These are phyloP conservation scores for Chrysodeixis includens DNA, from an alignment of 2,888 invertebrate genomes.

Conservation along the genomic window DNA sequence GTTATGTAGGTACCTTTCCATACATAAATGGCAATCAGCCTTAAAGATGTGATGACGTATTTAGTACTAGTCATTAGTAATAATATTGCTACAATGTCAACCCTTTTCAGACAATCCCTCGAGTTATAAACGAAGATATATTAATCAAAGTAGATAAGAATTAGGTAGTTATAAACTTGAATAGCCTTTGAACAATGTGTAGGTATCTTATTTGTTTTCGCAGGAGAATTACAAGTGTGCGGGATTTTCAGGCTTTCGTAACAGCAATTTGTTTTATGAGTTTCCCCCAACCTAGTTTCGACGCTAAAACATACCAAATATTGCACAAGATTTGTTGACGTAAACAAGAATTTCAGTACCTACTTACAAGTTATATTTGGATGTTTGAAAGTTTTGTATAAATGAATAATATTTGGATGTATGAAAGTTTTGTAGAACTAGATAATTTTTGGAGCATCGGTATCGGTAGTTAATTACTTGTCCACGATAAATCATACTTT, in stretches of 20 bases:
- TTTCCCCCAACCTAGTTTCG: not conserved
- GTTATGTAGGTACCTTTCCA: not conserved
- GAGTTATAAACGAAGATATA: not conserved
- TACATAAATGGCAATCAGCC: not conserved
- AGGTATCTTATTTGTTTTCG: not conserved
- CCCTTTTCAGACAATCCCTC: not conserved
- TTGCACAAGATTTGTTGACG: not conserved
- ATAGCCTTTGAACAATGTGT: slow-evolving; percentile 4
- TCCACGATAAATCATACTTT: no score
- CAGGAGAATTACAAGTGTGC: not conserved
- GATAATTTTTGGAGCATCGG: no score
- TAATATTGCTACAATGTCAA: not conserved
- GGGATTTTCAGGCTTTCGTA: slow-evolving; percentile 1
- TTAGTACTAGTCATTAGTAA: not conserved
- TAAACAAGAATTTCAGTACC: not conserved
- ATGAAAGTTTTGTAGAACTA: not conserved
- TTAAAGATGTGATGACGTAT: not conserved
- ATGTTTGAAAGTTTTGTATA: not conserved
- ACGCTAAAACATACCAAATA: not conserved
- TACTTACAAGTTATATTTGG: not conserved
- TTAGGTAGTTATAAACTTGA: not conserved
- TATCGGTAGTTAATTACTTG: no score
- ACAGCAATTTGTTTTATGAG: not conserved
- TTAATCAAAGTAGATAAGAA: not conserved
- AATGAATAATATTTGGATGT: not conserved